A percentile compares a stretch with the other conserved stretches of the same genome.
Evolutionary conservation across 2,797 vertebrate species (phyloP).

Genomic region (Distichodus sexfasciatus): DNA sequence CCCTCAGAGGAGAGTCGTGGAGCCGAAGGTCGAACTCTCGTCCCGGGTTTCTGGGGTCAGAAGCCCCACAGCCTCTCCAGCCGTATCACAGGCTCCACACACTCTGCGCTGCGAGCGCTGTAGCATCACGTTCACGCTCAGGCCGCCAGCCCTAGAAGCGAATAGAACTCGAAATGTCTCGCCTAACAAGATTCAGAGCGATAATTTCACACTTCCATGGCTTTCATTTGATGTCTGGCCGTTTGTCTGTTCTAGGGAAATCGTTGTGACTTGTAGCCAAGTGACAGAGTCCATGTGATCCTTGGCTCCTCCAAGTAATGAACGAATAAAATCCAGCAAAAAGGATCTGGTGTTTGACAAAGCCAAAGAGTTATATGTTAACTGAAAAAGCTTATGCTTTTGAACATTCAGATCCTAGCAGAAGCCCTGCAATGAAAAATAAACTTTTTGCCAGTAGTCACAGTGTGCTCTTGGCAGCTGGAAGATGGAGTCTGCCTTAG

Average conservation of each 20-base stretch:
- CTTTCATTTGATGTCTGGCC: slow-evolving; percentile 24
- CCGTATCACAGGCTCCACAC: not conserved
- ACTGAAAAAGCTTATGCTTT: no score
- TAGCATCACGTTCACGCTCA: not conserved
- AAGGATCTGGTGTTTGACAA: not conserved
- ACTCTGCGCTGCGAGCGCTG: no score
- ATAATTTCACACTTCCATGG: slow-evolving; percentile 40
- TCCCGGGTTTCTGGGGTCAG: no score
- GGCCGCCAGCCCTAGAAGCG: not conserved
- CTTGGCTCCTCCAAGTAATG: slow-evolving; percentile 1
- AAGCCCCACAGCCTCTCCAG: no score
- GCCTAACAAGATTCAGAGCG: slow-evolving; percentile 32
- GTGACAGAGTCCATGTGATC: slow-evolving; percentile 35
- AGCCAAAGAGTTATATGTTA: not conserved
- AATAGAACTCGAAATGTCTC: slow-evolving; percentile 21
- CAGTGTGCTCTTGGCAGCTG: no score
- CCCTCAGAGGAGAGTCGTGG: not conserved
- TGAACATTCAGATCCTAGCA: no score
- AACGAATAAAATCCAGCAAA: slow-evolving; percentile 10
- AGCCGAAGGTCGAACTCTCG: not conserved
- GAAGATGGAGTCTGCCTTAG: no score
- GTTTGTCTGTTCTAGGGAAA: slow-evolving; percentile 32
- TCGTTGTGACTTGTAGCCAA: slow-evolving; percentile 27
- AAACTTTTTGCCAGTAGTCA: no score
- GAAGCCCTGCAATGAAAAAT: no score